Evolutionary conservation across 2,888 invertebrate species (phyloP).

Genomic region (Dasysyrphus albostriatus): DNA sequence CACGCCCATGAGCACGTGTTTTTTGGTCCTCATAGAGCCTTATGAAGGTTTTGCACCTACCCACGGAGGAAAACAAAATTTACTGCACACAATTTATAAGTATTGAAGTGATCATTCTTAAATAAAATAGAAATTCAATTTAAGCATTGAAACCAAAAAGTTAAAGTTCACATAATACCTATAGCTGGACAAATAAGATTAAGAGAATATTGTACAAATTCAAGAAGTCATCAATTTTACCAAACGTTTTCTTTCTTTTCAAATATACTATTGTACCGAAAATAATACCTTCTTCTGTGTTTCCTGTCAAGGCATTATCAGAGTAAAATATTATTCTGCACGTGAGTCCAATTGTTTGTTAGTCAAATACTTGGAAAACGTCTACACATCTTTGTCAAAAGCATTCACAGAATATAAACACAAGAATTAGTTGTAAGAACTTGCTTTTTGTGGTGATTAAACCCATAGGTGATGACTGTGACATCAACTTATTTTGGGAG

Average conservation of each 20-base stretch:
- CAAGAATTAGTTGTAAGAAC: neutral
- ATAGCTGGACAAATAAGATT: neutral
- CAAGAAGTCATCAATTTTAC: neutral
- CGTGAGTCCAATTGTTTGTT: neutral
- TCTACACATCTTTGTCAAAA: neutral
- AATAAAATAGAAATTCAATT: too few species aligned
- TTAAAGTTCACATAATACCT: neutral
- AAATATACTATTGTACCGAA: neutral
- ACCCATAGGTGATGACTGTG: neutral
- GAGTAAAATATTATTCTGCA: neutral
- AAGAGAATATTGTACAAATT: neutral
- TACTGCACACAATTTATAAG: too few species aligned
- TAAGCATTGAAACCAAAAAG: too few species aligned
- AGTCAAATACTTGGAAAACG: constrained; percentile 2
- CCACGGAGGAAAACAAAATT: too few species aligned
- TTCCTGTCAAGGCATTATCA: neutral
- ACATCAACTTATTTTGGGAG: neutral
- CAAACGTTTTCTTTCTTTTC: too few species aligned
- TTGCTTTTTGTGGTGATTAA: neutral
- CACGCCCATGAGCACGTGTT: too few species aligned
- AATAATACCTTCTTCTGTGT: neutral
- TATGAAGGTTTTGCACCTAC: too few species aligned
- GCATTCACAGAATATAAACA: neutral
- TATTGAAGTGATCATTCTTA: too few species aligned
- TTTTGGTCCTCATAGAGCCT: too few species aligned